Conservation (phyloP, 2,113 vertebrate genomes). For the Coregonus clupeaformis region DNA sequence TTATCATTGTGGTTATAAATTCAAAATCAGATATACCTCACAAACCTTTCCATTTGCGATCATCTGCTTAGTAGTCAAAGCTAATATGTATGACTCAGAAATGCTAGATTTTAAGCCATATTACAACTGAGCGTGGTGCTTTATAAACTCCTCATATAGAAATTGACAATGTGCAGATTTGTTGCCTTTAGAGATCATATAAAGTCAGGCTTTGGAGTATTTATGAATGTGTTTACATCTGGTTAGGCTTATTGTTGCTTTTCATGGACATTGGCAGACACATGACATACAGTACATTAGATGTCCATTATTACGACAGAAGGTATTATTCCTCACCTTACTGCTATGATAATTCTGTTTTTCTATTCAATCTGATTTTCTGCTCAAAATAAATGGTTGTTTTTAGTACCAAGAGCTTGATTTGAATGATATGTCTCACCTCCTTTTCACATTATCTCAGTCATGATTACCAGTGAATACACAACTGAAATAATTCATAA, state of each 20-base stretch:
- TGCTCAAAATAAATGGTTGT: background rate
- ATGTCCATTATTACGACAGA: too few relatives aligned
- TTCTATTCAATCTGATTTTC: background rate
- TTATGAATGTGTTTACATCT: slow-evolving; percentile 44
- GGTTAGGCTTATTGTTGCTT: slow-evolving; percentile 9
- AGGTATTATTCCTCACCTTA: too few relatives aligned
- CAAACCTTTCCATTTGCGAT: slow-evolving; percentile 50
- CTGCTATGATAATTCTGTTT: background rate
- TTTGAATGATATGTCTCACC: too few relatives aligned
- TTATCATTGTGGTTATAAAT: slow-evolving; percentile 49
- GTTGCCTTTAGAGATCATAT: slow-evolving; percentile 40
- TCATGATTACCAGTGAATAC: background rate
- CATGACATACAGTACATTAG: too few relatives aligned
- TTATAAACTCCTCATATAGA: slow-evolving; percentile 52
- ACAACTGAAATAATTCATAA: background rate
- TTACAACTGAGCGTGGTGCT: slow-evolving; percentile 45
- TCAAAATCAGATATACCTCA: slow-evolving; percentile 44
- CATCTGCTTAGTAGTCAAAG: slow-evolving; percentile 23
- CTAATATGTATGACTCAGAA: slow-evolving; percentile 29
- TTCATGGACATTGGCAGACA: background rate
- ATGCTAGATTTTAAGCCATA: slow-evolving; percentile 28
- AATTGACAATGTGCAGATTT: slow-evolving; percentile 46
- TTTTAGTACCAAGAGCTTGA: background rate
- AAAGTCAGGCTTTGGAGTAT: slow-evolving; percentile 32
- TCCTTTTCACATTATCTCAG: background rate